phyloP scores from a whole-genome alignment of 1,140 invertebrate genomes.

The Nebria ingens region DNA sequence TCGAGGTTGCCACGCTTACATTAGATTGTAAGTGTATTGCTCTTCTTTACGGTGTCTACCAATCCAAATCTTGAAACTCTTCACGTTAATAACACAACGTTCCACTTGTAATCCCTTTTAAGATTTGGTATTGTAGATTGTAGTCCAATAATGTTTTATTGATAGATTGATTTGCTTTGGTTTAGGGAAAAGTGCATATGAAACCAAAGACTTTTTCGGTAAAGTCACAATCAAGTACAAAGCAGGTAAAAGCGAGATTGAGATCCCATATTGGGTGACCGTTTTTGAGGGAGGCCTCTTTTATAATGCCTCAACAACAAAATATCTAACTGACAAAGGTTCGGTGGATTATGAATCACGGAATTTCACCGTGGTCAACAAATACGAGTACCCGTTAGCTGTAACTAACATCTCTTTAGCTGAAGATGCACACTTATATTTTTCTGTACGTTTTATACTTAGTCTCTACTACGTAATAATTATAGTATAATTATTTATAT shows the following conservation, averaged over 20 bases:
- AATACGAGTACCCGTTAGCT: constrained; percentile 56
- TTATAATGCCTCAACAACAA: constrained; percentile 41
- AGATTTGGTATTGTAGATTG: neutral
- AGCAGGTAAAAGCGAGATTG: constrained; percentile 45
- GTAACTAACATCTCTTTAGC: constrained; percentile 59
- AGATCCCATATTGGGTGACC: constrained; percentile 46
- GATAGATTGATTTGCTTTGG: constrained; percentile 16
- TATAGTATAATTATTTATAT: too few species aligned
- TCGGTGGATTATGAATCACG: constrained; percentile 33
- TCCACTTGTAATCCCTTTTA: too few species aligned
- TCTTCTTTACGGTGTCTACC: neutral
- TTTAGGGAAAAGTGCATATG: constrained; percentile 44
- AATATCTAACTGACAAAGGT: constrained; percentile 44
- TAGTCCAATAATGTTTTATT: constrained; percentile 8
- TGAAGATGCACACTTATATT: constrained; percentile 46
- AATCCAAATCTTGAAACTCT: neutral
- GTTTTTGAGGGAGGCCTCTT: constrained; percentile 45
- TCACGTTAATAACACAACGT: too few species aligned
- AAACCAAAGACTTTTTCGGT: constrained; percentile 46
- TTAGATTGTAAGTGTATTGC: constrained; percentile 61
- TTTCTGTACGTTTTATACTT: constrained; percentile 37
- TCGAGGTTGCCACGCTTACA: constrained; percentile 58
- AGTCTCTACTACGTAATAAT: too few species aligned
- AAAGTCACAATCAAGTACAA: constrained; percentile 60
- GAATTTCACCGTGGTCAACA: constrained; percentile 55